These are phyloP conservation scores for Acheta domesticus DNA, from an alignment of 2,888 invertebrate genomes.

Conservation along the genomic window DNA sequence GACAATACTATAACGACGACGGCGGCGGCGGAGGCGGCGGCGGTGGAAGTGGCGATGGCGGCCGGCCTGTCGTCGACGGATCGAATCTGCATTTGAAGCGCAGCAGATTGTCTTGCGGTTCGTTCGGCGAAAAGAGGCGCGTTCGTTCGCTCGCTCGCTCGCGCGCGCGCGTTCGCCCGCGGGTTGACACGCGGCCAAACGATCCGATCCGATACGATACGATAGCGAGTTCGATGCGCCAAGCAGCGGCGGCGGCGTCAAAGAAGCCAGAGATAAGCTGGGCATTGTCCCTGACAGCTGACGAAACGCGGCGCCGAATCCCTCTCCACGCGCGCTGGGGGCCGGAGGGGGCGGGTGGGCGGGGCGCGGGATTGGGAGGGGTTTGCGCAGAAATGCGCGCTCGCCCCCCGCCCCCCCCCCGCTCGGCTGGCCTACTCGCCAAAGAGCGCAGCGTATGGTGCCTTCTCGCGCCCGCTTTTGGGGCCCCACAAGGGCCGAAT, in stretches of 20 bases:
- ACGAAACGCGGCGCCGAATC: not conserved
- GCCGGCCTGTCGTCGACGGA: not conserved
- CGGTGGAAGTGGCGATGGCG: not conserved
- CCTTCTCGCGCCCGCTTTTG: no score
- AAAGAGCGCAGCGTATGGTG: no score
- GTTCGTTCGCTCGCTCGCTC: no score
- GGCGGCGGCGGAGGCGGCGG: not conserved
- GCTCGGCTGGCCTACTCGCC: no score
- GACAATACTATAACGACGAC: not conserved
- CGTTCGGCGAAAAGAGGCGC: not conserved
- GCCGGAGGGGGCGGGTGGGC: no score
- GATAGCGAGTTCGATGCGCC: not conserved
- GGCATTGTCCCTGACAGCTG: not conserved
- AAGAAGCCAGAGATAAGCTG: not conserved
- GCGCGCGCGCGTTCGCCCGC: not conserved
- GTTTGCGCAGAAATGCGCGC: no score
- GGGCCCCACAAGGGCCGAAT: no score
- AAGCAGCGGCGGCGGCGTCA: not conserved
- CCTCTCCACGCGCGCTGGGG: no score
- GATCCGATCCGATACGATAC: not conserved
- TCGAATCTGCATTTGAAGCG: no score
- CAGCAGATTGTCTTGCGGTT: conserved; percentile 11
- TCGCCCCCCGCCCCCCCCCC: no score
- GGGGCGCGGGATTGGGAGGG: no score
- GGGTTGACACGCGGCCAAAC: not conserved